Evolutionary conservation across 2,113 vertebrate genomes (phyloP).

Genomic region (Galbula dea): DNA sequence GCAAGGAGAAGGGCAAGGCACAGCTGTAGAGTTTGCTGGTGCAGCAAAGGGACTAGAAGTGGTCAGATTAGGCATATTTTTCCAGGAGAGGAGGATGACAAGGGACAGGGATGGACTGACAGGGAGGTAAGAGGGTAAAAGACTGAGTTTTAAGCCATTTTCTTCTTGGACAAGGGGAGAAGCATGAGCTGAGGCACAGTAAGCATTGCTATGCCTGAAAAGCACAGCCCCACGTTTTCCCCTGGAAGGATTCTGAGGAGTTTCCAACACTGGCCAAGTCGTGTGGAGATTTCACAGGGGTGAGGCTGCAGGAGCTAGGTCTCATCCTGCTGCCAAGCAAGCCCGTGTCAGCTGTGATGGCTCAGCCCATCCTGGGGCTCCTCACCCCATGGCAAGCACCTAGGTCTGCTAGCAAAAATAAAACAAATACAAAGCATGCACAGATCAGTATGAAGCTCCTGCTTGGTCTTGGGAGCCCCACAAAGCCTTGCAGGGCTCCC

Average conservation of each 20-base stretch:
- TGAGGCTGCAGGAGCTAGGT: not conserved
- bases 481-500: not conserved
- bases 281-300: not conserved
- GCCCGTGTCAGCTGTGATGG: fast-evolving
- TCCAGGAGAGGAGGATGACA: not conserved
- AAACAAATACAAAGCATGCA: not conserved
- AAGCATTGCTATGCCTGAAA: not conserved
- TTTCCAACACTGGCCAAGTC: fast-evolving
- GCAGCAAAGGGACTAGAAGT: fast-evolving
- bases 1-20: not conserved
- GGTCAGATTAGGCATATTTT: not conserved
- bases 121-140: not conserved
- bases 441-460: fast-evolving
- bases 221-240: fast-evolving
- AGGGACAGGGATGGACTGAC: not conserved
- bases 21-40: not conserved
- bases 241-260: not conserved
- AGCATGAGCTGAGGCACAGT: fast-evolving
- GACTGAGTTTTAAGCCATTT: not conserved
- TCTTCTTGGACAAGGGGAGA: not conserved
- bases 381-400: fast-evolving
- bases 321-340: fast-evolving
- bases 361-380: not conserved
- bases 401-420: not conserved
- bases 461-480: not conserved